phyloP scores from a whole-genome alignment of 2,888 invertebrate species.

The Stramonita haemastoma region DNA sequence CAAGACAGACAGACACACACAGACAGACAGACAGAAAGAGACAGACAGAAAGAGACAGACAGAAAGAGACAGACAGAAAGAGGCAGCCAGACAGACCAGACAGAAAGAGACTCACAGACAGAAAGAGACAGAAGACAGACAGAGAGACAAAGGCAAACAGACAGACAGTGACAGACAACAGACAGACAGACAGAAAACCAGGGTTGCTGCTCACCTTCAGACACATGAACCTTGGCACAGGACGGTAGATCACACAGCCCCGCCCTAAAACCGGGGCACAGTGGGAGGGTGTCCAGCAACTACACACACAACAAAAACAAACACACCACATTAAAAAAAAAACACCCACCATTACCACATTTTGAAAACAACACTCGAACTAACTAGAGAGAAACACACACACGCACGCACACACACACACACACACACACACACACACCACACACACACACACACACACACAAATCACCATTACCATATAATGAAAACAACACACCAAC shows the following conservation, averaged over 20 bases:
- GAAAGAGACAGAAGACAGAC: too few relatives aligned
- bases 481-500: too few relatives aligned
- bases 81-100: not conserved
- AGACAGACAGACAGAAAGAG: too few relatives aligned
- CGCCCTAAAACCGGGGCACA: conserved; percentile 99
- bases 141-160: not conserved
- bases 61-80: not conserved
- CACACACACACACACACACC: too few relatives aligned
- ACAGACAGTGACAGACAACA: not conserved
- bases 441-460: too few relatives aligned
- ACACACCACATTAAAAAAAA: not conserved
- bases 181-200: not conserved
- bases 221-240: conserved; percentile 98
- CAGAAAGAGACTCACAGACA: too few relatives aligned
- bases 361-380: too few relatives aligned
- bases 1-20: too few relatives aligned
- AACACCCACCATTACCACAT: not conserved
- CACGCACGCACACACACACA: too few relatives aligned
- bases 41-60: too few relatives aligned
- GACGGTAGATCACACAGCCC: conserved; percentile 93
- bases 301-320: conserved; percentile 77
- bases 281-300: conserved; percentile 99
- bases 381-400: too few relatives aligned
- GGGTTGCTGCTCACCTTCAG: conserved; percentile 87
- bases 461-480: too few relatives aligned